phyloP scores from a whole-genome alignment of 2,113 vertebrate genomes.

The Gymnobelideus leadbeateri region DNA sequence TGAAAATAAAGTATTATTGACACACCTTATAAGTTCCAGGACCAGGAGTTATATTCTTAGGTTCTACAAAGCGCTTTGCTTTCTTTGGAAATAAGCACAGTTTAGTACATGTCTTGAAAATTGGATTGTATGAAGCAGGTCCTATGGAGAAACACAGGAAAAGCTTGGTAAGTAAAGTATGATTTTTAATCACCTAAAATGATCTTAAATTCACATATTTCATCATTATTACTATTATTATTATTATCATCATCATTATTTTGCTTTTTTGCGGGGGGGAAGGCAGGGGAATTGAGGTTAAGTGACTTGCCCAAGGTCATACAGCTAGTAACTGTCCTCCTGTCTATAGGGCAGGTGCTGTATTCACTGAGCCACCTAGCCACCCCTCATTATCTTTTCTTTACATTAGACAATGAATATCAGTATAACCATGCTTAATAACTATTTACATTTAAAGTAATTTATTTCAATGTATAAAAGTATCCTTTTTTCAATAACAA shows the following conservation, averaged over 20 bases:
- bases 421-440: not conserved
- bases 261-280: too few species aligned
- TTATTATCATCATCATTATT: too few species aligned
- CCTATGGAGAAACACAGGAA: constrained; percentile 77
- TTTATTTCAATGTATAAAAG: not conserved
- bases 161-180: constrained; percentile 55
- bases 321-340: too few species aligned
- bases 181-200: constrained; percentile 26
- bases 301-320: too few species aligned
- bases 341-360: too few species aligned
- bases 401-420: constrained; percentile 34
- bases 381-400: not conserved
- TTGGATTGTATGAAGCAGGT: constrained; percentile 82
- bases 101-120: constrained; percentile 77
- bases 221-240: too few species aligned
- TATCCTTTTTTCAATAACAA: not conserved
- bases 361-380: too few species aligned
- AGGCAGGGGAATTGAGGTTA: too few species aligned
- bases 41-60: constrained; percentile 81
- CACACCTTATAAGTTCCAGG: constrained; percentile 87
- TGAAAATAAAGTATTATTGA: constrained; percentile 30
- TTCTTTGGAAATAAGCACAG: constrained; percentile 81
- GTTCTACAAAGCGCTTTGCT: constrained; percentile 84
- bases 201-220: not conserved
- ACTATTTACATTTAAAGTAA: constrained; percentile 21